These are phyloP conservation scores for Botia kubotai DNA, from an alignment of 2,797 vertebrate genomes.

Conservation along the genomic window DNA sequence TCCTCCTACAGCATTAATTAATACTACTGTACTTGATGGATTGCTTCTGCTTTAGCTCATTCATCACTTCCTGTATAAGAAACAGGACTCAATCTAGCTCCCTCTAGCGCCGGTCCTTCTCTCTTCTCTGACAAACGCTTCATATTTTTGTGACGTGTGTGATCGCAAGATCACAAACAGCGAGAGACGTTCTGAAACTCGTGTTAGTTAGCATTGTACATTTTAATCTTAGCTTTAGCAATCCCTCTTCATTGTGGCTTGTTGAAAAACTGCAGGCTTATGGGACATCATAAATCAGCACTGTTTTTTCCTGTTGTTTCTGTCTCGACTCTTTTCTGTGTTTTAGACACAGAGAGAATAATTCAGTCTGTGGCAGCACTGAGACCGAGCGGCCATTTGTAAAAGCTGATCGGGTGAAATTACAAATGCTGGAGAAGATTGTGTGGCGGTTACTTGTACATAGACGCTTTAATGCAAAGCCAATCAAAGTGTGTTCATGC, in stretches of 20 bases:
- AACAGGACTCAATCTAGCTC: slow-evolving; percentile 38
- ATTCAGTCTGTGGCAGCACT: background rate
- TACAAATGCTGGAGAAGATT: background rate
- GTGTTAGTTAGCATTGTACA: slow-evolving; percentile 51
- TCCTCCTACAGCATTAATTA: slow-evolving; percentile 83
- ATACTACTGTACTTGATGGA: slow-evolving; percentile 77
- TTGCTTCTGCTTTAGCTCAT: slow-evolving; percentile 77
- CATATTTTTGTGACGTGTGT: slow-evolving; percentile 22
- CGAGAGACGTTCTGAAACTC: slow-evolving; percentile 7
- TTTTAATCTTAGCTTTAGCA: slow-evolving; percentile 56
- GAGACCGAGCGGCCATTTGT: background rate
- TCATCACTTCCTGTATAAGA: slow-evolving; percentile 72
- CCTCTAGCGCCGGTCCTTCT: slow-evolving; percentile 54
- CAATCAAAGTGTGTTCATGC: no score
- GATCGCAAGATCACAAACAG: slow-evolving; percentile 19
- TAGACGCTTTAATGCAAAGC: no score
- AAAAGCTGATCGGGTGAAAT: background rate
- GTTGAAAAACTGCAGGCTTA: no score
- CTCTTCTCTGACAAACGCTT: slow-evolving; percentile 51
- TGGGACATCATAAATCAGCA: background rate
- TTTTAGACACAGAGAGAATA: background rate
- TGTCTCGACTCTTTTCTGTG: slow-evolving; percentile 13
- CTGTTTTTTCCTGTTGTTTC: slow-evolving; percentile 10
- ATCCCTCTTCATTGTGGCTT: slow-evolving; percentile 57
- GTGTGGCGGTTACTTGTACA: no score